Conservation (phyloP, 2,797 vertebrate species). For the Pseudomugil gertrudae region DNA sequence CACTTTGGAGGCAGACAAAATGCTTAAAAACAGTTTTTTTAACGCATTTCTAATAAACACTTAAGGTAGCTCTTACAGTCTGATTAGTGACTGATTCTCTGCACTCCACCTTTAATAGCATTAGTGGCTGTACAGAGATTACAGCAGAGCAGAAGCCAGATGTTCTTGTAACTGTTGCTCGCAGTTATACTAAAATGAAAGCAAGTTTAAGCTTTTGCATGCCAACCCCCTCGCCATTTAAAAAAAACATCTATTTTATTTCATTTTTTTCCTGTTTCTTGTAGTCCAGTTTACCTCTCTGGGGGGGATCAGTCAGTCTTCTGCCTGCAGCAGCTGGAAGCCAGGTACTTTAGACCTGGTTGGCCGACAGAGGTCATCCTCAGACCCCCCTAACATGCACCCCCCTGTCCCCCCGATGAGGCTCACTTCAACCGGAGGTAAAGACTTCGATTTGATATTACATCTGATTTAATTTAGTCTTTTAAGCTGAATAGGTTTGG, state of each 20-base stretch:
- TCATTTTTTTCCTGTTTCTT: constrained; percentile 3
- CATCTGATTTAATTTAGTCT: not conserved
- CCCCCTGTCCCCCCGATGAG: constrained; percentile 89
- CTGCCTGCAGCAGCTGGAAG: constrained; percentile 90
- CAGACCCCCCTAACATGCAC: constrained; percentile 98
- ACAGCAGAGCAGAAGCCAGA: constrained; percentile 37
- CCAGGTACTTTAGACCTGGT: constrained; percentile 88
- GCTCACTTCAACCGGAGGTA: constrained; percentile 93
- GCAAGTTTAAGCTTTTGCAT: no score
- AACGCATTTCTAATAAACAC: not conserved
- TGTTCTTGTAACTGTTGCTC: constrained; percentile 20
- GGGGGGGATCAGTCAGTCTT: constrained; percentile 84
- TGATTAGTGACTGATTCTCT: not conserved
- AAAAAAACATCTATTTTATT: no score
- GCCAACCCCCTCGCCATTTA: no score
- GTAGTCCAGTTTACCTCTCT: constrained; percentile 87
- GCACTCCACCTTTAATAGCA: constrained; percentile 42
- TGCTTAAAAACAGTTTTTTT: not conserved
- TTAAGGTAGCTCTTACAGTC: not conserved
- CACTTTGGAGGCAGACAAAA: constrained; percentile 16
- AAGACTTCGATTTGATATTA: constrained; percentile 38
- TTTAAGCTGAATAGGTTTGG: not conserved
- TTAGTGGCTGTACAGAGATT: constrained; percentile 54
- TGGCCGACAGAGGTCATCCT: constrained; percentile 95
- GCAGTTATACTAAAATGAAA: constrained; percentile 47